Conservation (phyloP, 2,797 vertebrate genomes). For the Halcyon smyrnensis region DNA sequence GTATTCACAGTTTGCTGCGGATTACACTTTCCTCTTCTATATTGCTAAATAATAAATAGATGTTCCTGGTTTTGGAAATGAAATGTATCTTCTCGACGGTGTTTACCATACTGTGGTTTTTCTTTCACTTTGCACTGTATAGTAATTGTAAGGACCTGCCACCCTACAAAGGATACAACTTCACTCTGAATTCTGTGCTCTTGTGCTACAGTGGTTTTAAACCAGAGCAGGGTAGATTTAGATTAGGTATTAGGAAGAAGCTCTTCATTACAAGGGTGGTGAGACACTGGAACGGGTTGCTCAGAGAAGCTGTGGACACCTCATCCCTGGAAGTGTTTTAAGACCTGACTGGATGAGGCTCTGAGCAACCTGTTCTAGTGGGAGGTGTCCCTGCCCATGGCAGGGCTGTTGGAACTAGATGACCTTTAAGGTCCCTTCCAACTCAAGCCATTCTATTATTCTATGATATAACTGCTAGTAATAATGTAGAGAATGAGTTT, state of each 20-base stretch:
- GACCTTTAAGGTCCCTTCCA: too few species aligned
- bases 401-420: too few species aligned
- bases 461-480: background rate
- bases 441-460: too few species aligned
- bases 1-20: background rate
- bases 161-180: background rate
- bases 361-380: too few species aligned
- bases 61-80: background rate
- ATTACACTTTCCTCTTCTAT: background rate
- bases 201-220: background rate
- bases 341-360: too few species aligned
- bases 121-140: background rate
- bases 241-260: too few species aligned
- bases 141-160: background rate
- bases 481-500: background rate
- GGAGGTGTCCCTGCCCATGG: too few species aligned
- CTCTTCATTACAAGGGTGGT: too few species aligned
- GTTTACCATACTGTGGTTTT: accelerated
- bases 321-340: too few species aligned
- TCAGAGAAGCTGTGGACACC: too few species aligned
- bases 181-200: background rate
- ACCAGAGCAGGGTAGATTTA: too few species aligned
- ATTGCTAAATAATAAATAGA: background rate
- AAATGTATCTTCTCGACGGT: background rate
- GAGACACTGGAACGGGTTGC: too few species aligned